Percentiles rank a stretch among this genome's conserved stretches.
These are phyloP conservation scores for Gambusia yucatana DNA, from an alignment of 2,797 vertebrate species.

Conservation along the genomic window DNA sequence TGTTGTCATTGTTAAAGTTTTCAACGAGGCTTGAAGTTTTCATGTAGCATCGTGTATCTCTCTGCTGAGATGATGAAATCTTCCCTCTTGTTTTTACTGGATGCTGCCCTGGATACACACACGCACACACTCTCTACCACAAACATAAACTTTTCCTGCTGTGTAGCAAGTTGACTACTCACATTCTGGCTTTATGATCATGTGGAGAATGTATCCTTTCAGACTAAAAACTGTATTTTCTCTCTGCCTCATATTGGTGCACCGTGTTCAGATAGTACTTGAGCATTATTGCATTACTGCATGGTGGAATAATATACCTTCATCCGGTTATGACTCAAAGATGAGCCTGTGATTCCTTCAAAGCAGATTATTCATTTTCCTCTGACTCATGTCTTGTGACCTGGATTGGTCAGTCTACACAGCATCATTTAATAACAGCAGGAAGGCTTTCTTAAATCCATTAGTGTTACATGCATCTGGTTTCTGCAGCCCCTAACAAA, in stretches of 20 bases:
- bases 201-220: slow-evolving; percentile 39
- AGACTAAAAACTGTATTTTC: slow-evolving; percentile 44
- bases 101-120: slow-evolving; percentile 38
- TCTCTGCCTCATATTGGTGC: slow-evolving; percentile 22
- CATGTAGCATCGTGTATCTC: slow-evolving; percentile 20
- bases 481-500: not conserved
- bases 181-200: slow-evolving; percentile 43
- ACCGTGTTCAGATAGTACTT: slow-evolving; percentile 20
- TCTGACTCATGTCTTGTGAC: slow-evolving; percentile 1
- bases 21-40: slow-evolving; percentile 8
- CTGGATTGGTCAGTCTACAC: not conserved
- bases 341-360: slow-evolving; percentile 33
- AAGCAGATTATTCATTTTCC: slow-evolving; percentile 16
- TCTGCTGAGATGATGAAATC: slow-evolving; percentile 30
- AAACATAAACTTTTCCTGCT: slow-evolving; percentile 25
- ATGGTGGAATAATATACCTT: slow-evolving; percentile 33
- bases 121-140: not conserved
- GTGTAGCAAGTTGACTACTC: slow-evolving; percentile 53
- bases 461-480: not conserved
- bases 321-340: slow-evolving; percentile 38
- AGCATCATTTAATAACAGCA: not conserved
- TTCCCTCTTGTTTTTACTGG: slow-evolving; percentile 33
- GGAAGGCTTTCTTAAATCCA: not conserved
- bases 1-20: not conserved
- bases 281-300: slow-evolving; percentile 43